Evolutionary conservation across 2,888 invertebrate species (phyloP).

Genomic region (Leptopilina myrica): DNA sequence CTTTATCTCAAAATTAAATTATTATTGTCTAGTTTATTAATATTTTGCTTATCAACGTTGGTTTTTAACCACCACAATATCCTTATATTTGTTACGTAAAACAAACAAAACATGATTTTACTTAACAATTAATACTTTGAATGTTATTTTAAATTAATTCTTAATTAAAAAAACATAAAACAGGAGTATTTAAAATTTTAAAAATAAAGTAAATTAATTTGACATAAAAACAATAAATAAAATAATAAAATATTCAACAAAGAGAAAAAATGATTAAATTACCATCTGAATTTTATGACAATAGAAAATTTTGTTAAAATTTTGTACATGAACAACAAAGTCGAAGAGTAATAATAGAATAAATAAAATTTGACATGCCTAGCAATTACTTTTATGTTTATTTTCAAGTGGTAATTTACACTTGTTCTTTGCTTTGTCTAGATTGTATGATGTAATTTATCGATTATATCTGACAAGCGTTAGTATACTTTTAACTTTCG

Average conservation of each 20-base stretch:
- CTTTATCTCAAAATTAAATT: background rate
- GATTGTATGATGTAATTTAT: slow-evolving; percentile 3
- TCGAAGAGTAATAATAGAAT: background rate
- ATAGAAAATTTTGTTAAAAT: too few species aligned
- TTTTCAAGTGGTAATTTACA: background rate
- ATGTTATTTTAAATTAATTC: background rate
- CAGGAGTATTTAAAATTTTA: too few species aligned
- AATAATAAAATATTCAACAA: too few species aligned
- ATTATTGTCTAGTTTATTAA: background rate
- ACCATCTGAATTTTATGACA: too few species aligned
- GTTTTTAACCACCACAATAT: slow-evolving; percentile 1
- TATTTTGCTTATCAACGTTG: background rate
- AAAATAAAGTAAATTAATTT: too few species aligned
- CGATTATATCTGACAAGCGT: background rate
- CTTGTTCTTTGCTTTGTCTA: background rate
- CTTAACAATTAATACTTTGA: background rate
- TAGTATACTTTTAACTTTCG: slow-evolving; percentile 14
- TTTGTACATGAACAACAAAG: background rate
- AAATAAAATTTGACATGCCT: background rate
- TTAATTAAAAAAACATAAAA: too few species aligned
- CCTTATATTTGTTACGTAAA: slow-evolving; percentile 2
- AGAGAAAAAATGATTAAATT: too few species aligned
- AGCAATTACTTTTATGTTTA: background rate
- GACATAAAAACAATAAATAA: too few species aligned
- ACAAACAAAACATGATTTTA: background rate